A percentile compares a stretch with the other conserved stretches of the same genome.
Evolutionary conservation across 2,888 invertebrate genomes (phyloP).

Genomic region (Lasioglossum malachurum): DNA sequence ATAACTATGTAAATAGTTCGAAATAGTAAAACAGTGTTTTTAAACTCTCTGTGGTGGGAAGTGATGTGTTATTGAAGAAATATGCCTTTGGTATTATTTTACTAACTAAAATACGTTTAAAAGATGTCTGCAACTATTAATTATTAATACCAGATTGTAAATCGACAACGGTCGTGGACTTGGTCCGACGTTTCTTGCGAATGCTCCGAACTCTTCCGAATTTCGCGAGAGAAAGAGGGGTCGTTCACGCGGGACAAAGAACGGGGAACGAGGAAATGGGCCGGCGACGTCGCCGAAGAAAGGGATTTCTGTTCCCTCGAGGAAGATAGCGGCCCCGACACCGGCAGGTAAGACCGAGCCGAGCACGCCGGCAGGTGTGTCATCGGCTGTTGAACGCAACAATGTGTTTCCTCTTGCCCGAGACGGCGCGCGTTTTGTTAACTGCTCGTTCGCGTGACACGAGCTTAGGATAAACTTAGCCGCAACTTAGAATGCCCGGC

Average conservation of each 20-base stretch:
- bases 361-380: slow-evolving; percentile 81
- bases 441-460: slow-evolving; percentile 72
- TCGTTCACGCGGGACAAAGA: background rate
- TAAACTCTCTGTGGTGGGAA: background rate
- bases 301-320: slow-evolving; percentile 33
- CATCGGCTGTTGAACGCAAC: slow-evolving; percentile 73
- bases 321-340: background rate
- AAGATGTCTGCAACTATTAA: background rate
- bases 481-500: slow-evolving; percentile 63
- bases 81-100: too few species aligned
- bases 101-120: background rate
- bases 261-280: slow-evolving; percentile 23
- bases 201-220: background rate
- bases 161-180: background rate
- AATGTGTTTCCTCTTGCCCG: slow-evolving; percentile 23
- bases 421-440: slow-evolving; percentile 66
- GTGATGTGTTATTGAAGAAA: too few species aligned
- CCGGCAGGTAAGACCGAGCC: slow-evolving; percentile 65
- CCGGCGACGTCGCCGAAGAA: slow-evolving; percentile 18
- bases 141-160: background rate
- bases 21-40: background rate
- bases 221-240: background rate
- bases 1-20: too few species aligned
- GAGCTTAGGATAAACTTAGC: slow-evolving; percentile 76
- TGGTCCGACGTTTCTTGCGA: background rate